Percentiles rank a stretch among this genome's conserved stretches.
Conservation (phyloP, 2,797 vertebrate species). For the Esox lucius region DNA sequence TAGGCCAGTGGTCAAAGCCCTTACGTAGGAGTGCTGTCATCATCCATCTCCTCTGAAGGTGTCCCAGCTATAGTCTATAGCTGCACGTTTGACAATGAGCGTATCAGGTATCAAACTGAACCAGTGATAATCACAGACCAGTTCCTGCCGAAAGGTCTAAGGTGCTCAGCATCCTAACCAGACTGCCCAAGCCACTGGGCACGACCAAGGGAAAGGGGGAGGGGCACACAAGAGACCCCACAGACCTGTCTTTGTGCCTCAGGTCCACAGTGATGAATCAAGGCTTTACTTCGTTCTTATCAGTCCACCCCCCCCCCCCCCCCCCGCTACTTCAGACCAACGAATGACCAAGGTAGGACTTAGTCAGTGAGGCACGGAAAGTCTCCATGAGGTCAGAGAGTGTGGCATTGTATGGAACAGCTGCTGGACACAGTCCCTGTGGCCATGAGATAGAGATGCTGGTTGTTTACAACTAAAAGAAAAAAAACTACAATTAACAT, state of each 20-base stretch:
- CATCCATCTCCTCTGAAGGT: neutral
- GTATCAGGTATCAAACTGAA: slow-evolving; percentile 53
- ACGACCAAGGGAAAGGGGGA: slow-evolving; percentile 1
- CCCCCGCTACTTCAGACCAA: slow-evolving; percentile 32
- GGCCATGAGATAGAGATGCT: neutral
- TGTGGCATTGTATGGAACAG: slow-evolving; percentile 38
- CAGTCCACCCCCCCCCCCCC: slow-evolving; percentile 35
- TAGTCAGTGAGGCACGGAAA: slow-evolving; percentile 3
- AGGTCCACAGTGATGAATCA: slow-evolving; percentile 40
- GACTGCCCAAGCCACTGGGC: neutral
- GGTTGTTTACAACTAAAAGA: neutral
- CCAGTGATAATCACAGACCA: slow-evolving; percentile 41
- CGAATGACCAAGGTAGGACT: slow-evolving; percentile 12
- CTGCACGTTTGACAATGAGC: slow-evolving; percentile 20
- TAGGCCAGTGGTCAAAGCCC: neutral
- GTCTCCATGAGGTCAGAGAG: slow-evolving; percentile 20
- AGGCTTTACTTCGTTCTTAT: slow-evolving; percentile 44
- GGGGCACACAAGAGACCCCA: slow-evolving; percentile 32
- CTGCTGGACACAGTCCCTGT: slow-evolving; percentile 13
- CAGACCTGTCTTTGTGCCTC: slow-evolving; percentile 53
- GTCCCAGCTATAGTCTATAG: neutral
- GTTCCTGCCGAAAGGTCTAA: slow-evolving; percentile 41
- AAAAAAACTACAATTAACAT: neutral
- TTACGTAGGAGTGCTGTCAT: neutral
- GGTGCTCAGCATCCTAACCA: neutral